phyloP scores from a whole-genome alignment of 2,113 vertebrate genomes.

The Mobula birostris region DNA sequence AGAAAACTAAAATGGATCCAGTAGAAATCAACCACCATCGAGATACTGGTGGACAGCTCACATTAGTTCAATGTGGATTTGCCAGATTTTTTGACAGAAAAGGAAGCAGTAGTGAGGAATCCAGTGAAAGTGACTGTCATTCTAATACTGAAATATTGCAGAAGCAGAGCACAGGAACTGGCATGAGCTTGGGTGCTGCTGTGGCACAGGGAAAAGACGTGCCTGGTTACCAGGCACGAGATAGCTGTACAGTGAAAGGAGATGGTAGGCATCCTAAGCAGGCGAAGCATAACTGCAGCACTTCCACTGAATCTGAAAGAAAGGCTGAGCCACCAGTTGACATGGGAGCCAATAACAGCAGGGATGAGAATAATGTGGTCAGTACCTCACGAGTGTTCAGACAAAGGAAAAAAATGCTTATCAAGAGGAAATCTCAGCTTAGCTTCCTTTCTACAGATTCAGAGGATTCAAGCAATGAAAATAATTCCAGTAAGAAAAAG shows the following conservation, averaged over 20 bases:
- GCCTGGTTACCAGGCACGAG: neutral
- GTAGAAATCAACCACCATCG: conserved; percentile 39
- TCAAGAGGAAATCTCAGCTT: conserved; percentile 39
- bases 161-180: neutral
- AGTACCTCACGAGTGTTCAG: conserved; percentile 47
- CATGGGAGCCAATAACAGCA: conserved; percentile 49
- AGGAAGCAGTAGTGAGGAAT: conserved; percentile 38
- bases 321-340: conserved; percentile 39
- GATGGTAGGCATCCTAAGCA: conserved; percentile 22
- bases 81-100: conserved; percentile 64
- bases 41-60: conserved; percentile 51
- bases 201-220: neutral
- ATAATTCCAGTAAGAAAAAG: conserved; percentile 23
- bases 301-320: conserved; percentile 51
- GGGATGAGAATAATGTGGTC: conserved; percentile 49
- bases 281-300: conserved; percentile 39
- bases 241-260: conserved; percentile 32
- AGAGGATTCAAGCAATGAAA: conserved; percentile 45
- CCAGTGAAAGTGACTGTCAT: neutral
- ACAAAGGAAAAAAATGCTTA: conserved; percentile 28
- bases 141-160: conserved; percentile 42
- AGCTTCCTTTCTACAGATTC: conserved; percentile 37
- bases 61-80: conserved; percentile 71
- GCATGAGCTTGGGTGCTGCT: conserved; percentile 37
- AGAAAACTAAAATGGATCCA: conserved; percentile 42